Evolutionary conservation across 2,113 vertebrate species (phyloP), one percentile per base, ranked within the genome.

Genomic region (Merops nubicus): DNA sequence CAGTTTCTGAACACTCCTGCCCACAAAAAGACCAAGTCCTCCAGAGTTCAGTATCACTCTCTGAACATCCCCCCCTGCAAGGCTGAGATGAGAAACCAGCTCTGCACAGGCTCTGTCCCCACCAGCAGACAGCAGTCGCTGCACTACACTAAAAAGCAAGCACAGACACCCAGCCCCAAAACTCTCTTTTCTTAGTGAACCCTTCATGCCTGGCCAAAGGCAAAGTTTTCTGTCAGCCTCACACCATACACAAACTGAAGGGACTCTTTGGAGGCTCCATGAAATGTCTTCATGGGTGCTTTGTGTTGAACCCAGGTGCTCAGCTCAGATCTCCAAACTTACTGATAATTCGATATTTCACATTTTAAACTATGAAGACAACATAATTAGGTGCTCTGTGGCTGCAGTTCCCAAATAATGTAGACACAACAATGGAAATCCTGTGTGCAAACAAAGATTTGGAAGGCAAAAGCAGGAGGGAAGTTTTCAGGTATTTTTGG

Each of bases 281-380:
- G 20, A 57, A 65, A 36, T 62, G 19, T 26, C 65, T 79, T 79
- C 43, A n/a, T 0, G 0, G 0, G 50, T n/a, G n/a, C n/a, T n/a
- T n/a, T n/a, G n/a, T n/a, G n/a, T n/a, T 56, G 11, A 72, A 50
- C 15, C 2, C 7, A 78, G 50, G 36, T 15, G 40, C 15, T 89
- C 9, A 7, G 59, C 28, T 89, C 18, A 36, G 40, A 22, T 51
- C 15, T 42, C 34, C 48, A 86, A 50, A 64, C 25, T 28, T 42
- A 36, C 7, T 21, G 33, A 19, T 42, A 73, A 63, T 11, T 53
- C 26, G 36, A 17, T 50, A 67, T 82, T 68, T 75, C 42, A 43
- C 38, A 76, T 85, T 67, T 82, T 53, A 56, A 85, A 67, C 19
- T n/a, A 11, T 3, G 8, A 91, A 90, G 34, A 87, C 69, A 81